Evolutionary conservation across 1,140 invertebrate species (phyloP), one percentile per base, ranked within the genome.

Genomic region (Linepithema humile): DNA sequence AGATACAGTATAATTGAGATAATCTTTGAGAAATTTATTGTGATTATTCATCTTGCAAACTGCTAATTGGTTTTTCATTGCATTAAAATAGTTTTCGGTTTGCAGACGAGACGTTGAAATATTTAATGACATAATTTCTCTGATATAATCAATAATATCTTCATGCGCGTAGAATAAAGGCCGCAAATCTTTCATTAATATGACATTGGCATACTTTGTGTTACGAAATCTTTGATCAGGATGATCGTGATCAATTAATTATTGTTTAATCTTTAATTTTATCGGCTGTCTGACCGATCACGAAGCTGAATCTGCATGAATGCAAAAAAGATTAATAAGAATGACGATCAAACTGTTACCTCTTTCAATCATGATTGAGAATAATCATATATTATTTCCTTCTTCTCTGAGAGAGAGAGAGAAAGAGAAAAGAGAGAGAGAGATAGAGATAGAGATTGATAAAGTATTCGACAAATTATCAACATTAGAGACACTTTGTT

Each of bases 151-250:
- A 15, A 64, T 10, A 29, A 2, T 35, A 7, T 6, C 17, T 45
- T 62, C 29, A 9, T 32, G 43, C 3, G 26, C 7, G 35, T 20
- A 17, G 4, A 75, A 43, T n/a, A n/a, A n/a, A n/a, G n/a, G 9
- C 26, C 10, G 0, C n/a, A 45, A 45, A 45, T 45, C 43, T 60
- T 74, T 74, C 9, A 73, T 59, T 75, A 48, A 48, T 45, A 64
- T 20, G 40, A 64, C 57, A 75, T 64, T 75, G 73, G 45, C 73
- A 62, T n/a, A 48, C 26, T 64, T 73, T 10, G 5, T 4, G 4
- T 75, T 75, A 64, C 6, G 29, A 75, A 75, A 64, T 48, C 38
- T 17, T 23, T n/a, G n/a, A 60, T 45, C 6, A 12, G 29, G 20
- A 2, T 17, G 6, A 64, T n/a, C 12, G 3, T 20, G 26, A 64